These are phyloP conservation scores for Scalopus aquaticus DNA, from an alignment of 2,113 vertebrate genomes.

Conservation along the genomic window DNA sequence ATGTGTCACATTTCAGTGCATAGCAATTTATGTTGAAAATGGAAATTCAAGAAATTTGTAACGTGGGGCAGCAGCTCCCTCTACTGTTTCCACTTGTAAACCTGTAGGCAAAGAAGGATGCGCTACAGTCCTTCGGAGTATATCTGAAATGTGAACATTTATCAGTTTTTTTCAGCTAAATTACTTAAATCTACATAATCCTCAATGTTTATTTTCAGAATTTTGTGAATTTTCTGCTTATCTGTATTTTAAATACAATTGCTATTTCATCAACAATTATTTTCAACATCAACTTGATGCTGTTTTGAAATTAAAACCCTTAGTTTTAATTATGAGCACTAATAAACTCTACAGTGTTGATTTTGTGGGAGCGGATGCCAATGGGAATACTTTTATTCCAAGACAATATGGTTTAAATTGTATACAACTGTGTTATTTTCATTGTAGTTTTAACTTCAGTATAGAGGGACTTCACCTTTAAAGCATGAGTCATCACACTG, in stretches of 20 bases:
- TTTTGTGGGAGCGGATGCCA: not conserved
- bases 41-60: constrained; percentile 24
- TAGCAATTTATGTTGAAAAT: constrained; percentile 68
- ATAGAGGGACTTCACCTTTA: not conserved
- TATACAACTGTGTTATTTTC: not conserved
- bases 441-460: constrained; percentile 4
- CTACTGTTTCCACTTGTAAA: constrained; percentile 78
- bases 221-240: constrained; percentile 23
- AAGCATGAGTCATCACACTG: not conserved
- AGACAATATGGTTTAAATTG: not conserved
- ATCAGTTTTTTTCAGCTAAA: constrained; percentile 33
- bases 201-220: constrained; percentile 41
- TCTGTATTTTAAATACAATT: not conserved
- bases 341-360: not conserved
- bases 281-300: not conserved
- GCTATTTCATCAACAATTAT: not conserved
- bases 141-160: not conserved
- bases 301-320: constrained; percentile 36
- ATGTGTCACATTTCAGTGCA: constrained; percentile 51
- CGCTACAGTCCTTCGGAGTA: not conserved
- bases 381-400: not conserved
- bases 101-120: constrained; percentile 1
- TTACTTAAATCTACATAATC: constrained; percentile 5
- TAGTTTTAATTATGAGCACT: not conserved
- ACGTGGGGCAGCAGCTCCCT: constrained; percentile 85